These are phyloP conservation scores for Liasis olivaceus DNA, from an alignment of 2,797 vertebrate genomes.

Conservation along the genomic window DNA sequence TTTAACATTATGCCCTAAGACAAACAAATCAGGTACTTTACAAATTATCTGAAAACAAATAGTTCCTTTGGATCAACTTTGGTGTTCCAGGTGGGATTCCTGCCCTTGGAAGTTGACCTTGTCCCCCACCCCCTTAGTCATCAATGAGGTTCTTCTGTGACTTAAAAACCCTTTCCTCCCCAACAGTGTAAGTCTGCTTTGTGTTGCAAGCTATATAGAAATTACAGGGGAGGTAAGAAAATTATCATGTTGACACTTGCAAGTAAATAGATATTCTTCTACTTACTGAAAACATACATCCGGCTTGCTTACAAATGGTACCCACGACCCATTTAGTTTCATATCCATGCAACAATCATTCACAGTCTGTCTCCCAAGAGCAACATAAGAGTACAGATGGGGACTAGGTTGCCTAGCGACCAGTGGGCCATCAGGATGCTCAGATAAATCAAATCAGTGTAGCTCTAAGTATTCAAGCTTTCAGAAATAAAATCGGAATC, in stretches of 20 bases:
- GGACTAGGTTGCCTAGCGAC: slow-evolving; percentile 76
- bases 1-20: not conserved
- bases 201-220: slow-evolving; percentile 43
- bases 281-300: slow-evolving; percentile 32
- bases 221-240: slow-evolving; percentile 30
- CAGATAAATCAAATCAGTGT: slow-evolving; percentile 75
- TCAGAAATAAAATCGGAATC: slow-evolving; percentile 64
- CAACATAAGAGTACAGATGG: slow-evolving; percentile 55
- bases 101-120: not conserved
- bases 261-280: slow-evolving; percentile 44
- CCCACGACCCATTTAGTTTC: slow-evolving; percentile 75
- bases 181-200: not conserved
- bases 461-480: slow-evolving; percentile 71
- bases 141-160: not conserved
- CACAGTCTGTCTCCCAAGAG: slow-evolving; percentile 73
- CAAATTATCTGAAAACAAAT: not conserved
- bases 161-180: not conserved
- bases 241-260: slow-evolving; percentile 28
- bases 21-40: not conserved
- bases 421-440: slow-evolving; percentile 56
- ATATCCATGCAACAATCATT: slow-evolving; percentile 69
- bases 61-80: not conserved
- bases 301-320: slow-evolving; percentile 60
- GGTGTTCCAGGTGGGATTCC: not conserved
- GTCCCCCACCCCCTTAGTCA: not conserved